A percentile compares a stretch with the other conserved stretches of the same genome.
Evolutionary conservation across 1,140 invertebrate genomes (phyloP).

Genomic region (Thrips palmi): DNA sequence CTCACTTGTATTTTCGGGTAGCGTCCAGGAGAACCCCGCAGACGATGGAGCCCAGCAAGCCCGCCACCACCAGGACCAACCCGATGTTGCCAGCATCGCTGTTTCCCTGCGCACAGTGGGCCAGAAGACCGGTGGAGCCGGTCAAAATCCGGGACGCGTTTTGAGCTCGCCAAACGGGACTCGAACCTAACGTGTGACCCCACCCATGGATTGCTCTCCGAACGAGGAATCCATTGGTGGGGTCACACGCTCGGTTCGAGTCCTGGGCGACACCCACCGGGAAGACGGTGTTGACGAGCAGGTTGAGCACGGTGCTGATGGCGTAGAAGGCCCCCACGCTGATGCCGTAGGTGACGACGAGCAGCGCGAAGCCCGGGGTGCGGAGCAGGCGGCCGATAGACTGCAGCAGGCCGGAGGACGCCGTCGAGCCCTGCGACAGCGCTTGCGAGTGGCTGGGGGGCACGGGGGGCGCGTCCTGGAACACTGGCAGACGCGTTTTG

Average conservation of each 20-base stretch:
- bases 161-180: too few relatives aligned
- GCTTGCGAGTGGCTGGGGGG: slow-evolving; percentile 67
- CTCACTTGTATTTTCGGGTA: slow-evolving; percentile 65
- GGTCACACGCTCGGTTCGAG: too few relatives aligned
- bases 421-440: slow-evolving; percentile 28
- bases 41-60: slow-evolving; percentile 74
- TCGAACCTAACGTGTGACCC: too few relatives aligned
- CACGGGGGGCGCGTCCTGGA: slow-evolving; percentile 52
- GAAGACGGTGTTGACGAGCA: slow-evolving; percentile 63
- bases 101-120: too few relatives aligned
- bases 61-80: slow-evolving; percentile 68
- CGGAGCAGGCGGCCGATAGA: slow-evolving; percentile 53
- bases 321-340: slow-evolving; percentile 92
- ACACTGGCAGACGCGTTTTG: slow-evolving; percentile 49
- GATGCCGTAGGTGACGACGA: slow-evolving; percentile 73
- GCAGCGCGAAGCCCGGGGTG: slow-evolving; percentile 59
- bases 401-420: slow-evolving; percentile 39
- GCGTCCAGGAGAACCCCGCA: slow-evolving; percentile 76
- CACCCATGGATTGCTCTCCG: too few relatives aligned
- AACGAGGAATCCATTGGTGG: too few relatives aligned
- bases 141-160: too few relatives aligned
- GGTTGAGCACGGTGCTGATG: slow-evolving; percentile 79
- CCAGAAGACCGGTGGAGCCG: too few relatives aligned
- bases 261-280: slow-evolving; percentile 51
- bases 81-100: slow-evolving; percentile 79